These are phyloP conservation scores for Agrilus planipennis DNA, from an alignment of 1,140 invertebrate genomes.

Conservation along the genomic window DNA sequence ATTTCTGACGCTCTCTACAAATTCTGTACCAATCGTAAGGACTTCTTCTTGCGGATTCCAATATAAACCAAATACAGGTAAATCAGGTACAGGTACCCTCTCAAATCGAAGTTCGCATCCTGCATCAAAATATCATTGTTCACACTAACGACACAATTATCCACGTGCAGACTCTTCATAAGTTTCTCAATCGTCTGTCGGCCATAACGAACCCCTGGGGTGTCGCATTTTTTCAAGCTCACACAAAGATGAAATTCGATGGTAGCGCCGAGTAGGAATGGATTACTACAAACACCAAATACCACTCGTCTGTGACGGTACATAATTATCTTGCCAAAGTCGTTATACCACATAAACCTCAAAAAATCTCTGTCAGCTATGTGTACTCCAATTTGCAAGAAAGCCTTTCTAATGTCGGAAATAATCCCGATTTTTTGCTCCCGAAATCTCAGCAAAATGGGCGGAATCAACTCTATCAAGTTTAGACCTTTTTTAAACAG, in stretches of 20 bases:
- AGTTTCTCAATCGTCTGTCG: background rate
- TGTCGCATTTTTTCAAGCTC: background rate
- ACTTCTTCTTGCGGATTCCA: background rate
- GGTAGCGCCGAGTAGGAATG: conserved; percentile 25
- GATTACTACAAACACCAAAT: conserved; percentile 19
- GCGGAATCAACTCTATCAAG: conserved; percentile 29
- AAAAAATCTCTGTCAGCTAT: conserved; percentile 22
- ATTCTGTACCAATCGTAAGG: background rate
- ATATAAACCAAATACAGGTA: too few relatives aligned
- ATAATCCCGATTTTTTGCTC: conserved; percentile 24
- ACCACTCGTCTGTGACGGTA: conserved; percentile 24
- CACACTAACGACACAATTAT: conserved; percentile 4
- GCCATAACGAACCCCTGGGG: background rate
- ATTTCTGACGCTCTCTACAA: background rate
- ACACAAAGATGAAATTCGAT: conserved; percentile 14
- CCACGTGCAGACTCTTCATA: background rate
- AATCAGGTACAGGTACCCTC: too few relatives aligned
- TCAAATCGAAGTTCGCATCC: background rate
- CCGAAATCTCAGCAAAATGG: conserved; percentile 30
- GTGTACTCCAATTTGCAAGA: conserved; percentile 28
- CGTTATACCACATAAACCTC: conserved; percentile 23
- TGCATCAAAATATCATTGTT: conserved; percentile 1
- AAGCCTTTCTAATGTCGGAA: conserved; percentile 33
- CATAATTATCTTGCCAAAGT: conserved; percentile 8
- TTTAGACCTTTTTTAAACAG: conserved; percentile 17